These are phyloP conservation scores for Dyspetes luteomarginatus DNA, from an alignment of 2,888 invertebrate species.

Conservation along the genomic window DNA sequence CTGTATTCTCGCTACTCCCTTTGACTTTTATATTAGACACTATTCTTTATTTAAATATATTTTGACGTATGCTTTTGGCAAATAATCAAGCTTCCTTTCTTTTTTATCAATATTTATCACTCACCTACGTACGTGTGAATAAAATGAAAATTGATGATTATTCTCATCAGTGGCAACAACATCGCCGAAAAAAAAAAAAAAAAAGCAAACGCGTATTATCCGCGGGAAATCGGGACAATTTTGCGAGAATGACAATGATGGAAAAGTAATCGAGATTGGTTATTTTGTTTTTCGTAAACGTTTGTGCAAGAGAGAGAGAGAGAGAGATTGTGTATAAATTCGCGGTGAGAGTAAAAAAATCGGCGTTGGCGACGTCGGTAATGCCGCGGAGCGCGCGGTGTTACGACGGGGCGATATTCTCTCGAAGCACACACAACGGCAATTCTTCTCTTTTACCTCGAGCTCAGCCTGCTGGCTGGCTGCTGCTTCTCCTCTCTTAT, in stretches of 20 bases:
- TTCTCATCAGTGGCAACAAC: neutral
- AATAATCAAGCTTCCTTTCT: neutral
- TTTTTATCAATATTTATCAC: neutral
- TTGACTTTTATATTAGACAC: neutral
- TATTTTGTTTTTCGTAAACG: constrained; percentile 3
- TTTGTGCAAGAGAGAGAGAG: neutral
- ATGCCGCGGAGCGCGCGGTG: neutral
- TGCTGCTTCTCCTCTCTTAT: constrained; percentile 66
- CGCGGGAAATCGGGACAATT: neutral
- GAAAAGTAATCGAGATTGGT: neutral
- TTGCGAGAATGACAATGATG: neutral
- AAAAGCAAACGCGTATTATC: neutral
- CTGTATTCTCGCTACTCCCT: constrained; percentile 20
- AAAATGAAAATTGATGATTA: neutral
- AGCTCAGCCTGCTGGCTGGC: constrained; percentile 86
- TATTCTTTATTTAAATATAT: too few relatives aligned
- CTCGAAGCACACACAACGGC: constrained; percentile 1
- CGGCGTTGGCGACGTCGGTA: neutral
- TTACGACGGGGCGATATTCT: constrained; percentile 7
- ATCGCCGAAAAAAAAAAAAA: constrained; percentile 19
- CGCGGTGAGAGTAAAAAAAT: constrained; percentile 17
- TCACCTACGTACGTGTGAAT: neutral
- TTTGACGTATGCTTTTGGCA: neutral
- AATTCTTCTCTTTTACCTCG: neutral
- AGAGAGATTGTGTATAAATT: neutral